Conservation (phyloP, 1,140 invertebrate species). For the Telenomus remus region DNA sequence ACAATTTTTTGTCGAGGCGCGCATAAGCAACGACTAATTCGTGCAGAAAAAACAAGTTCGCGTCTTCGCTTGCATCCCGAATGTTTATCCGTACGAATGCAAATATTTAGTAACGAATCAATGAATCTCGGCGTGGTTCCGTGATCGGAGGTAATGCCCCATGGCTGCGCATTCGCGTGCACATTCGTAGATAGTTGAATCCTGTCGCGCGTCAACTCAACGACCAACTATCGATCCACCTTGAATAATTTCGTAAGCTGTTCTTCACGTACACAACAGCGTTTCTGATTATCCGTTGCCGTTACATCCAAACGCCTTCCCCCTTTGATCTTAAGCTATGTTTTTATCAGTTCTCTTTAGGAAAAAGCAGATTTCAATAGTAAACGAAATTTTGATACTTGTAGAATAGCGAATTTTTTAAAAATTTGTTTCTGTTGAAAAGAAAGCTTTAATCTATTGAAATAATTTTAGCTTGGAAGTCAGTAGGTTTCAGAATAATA, state of each 20-base stretch:
- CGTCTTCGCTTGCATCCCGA: background rate
- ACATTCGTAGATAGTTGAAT: conserved; percentile 65
- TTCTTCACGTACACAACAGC: conserved; percentile 67
- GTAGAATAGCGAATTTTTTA: too few relatives aligned
- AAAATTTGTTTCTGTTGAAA: too few relatives aligned
- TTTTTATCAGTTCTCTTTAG: background rate
- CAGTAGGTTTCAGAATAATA: too few relatives aligned
- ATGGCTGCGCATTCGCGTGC: conserved; percentile 58
- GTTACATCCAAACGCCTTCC: conserved; percentile 33
- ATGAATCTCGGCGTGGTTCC: conserved; percentile 57
- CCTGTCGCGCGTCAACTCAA: conserved; percentile 64
- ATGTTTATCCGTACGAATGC: conserved; percentile 33
- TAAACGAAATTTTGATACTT: too few relatives aligned
- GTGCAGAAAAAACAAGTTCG: background rate
- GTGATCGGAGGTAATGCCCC: conserved; percentile 57
- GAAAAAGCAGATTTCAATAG: too few relatives aligned
- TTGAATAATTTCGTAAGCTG: conserved; percentile 72
- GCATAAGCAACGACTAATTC: background rate
- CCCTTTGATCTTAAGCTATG: conserved; percentile 12
- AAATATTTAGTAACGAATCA: conserved; percentile 58
- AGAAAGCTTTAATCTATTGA: too few relatives aligned
- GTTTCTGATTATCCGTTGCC: conserved; percentile 61
- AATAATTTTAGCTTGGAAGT: too few relatives aligned
- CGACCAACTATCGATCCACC: conserved; percentile 69
- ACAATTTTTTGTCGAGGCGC: too few relatives aligned